A percentile compares a stretch with the other conserved stretches of the same genome.
phyloP scores from a whole-genome alignment of 2,797 vertebrate species.

The Lepidocolaptes lacrymiger region DNA sequence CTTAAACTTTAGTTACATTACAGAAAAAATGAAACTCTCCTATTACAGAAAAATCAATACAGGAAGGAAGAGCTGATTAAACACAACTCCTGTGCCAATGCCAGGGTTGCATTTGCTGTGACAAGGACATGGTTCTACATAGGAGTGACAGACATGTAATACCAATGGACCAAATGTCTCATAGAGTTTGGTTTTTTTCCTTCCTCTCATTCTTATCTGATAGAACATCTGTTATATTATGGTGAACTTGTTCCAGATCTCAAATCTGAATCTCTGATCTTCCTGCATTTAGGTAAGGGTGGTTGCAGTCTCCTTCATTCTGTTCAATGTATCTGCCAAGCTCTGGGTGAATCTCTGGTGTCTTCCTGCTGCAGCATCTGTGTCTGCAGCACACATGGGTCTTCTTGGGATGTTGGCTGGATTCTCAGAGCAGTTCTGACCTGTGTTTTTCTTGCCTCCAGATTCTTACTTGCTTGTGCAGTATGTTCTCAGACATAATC shows the following conservation, averaged over 20 bases:
- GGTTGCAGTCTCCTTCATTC: not conserved
- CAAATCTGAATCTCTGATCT: not conserved
- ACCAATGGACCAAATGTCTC: not conserved
- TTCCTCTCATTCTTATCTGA: not conserved
- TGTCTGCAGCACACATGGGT: not conserved
- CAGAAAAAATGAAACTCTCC: not conserved
- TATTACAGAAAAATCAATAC: not conserved
- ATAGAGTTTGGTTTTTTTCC: not conserved
- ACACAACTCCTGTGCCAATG: not conserved
- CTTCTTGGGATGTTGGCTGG: not conserved
- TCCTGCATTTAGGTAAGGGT: not conserved
- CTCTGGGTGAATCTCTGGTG: not conserved
- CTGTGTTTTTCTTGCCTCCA: not conserved
- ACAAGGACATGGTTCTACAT: not conserved
- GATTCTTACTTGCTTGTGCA: not conserved
- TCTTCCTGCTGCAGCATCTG: not conserved
- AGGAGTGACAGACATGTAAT: not conserved
- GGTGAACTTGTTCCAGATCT: not conserved
- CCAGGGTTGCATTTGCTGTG: not conserved
- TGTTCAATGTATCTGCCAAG: not conserved
- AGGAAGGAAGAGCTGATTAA: not conserved
- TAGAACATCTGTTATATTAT: not conserved
- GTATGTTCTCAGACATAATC: not conserved
- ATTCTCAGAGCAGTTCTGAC: not conserved
- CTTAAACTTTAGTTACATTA: not conserved